Base-by-base conservation (phyloP, 64 coral and sea anemone genomes). In the Cladopsammia gracilis region DNA sequence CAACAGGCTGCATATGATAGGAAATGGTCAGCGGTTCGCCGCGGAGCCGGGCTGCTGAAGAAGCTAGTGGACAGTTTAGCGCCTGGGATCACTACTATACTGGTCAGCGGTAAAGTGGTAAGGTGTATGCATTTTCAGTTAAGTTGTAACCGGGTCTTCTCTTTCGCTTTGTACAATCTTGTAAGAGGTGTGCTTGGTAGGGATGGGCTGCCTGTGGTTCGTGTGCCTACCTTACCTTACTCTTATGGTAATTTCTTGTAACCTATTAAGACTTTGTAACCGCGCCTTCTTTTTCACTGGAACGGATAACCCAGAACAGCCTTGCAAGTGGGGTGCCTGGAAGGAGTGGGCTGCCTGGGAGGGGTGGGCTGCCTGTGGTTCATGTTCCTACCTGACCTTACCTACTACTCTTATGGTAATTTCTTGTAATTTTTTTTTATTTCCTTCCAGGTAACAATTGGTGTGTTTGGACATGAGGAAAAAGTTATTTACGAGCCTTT, bases 71-170 rank as follows among this genome's bases (percentile, higher is more conserved):
- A 98, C 60, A 98, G 96, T 77, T 71, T 98, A 46, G 96, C 96
- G 59, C 96, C 96, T 10, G 94, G 93, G 1, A 98, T 98, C 58
- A 95, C 96, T 24, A 96, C 96, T n/a, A 79, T 98, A 82, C 86
- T 98, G 24, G 96, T 98, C 9, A 81, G 81, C 70, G 96, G 96
- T 56, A 98, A 98, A 98, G 96, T 96, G 96, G 96, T 98, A 87
- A 81, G 79, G 48, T 46, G 10, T 26, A 3, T 25, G 7, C 20
- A 6, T 62, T 49, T 20, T 15, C 13, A 43, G 18, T 52, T 46
- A 20, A 4, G 2, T 53, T 60, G 62, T 78, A 72, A 9, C 14
- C 43, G 1, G 3, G 5, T 2, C 20, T 50, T 19, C 2, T 15
- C 12, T 79, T 50, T 59, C 25, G 6, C 51, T 56, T 56, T 0